Evolutionary conservation across 23 tunicate genomes (phyloP).

Genomic region (Trididemnum miniatum): DNA sequence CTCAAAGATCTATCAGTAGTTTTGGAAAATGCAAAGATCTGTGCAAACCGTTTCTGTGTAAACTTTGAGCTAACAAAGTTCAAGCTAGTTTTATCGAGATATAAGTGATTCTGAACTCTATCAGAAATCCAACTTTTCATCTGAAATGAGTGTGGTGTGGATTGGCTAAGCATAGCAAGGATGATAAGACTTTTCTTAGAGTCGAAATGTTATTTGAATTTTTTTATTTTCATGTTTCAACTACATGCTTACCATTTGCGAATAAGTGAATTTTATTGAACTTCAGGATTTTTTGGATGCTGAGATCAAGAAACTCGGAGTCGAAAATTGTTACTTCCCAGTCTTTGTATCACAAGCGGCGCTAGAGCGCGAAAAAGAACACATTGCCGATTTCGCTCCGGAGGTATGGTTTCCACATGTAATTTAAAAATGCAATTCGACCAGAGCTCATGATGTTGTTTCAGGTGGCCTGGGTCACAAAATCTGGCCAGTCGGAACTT

Average conservation of each 20-base stretch:
- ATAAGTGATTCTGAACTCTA: too few species aligned
- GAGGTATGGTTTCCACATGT: slow-evolving; percentile 52
- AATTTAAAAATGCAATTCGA: not conserved
- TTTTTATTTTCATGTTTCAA: too few species aligned
- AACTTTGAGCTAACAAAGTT: too few species aligned
- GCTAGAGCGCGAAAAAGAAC: slow-evolving; percentile 94
- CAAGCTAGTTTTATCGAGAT: too few species aligned
- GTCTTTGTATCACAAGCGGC: slow-evolving; percentile 99
- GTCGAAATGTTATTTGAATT: too few species aligned
- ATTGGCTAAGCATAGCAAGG: too few species aligned
- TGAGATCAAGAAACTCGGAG: slow-evolving; percentile 95
- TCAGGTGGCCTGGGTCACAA: slow-evolving; percentile 99
- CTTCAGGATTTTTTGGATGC: slow-evolving; percentile 77
- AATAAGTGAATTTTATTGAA: too few species aligned
- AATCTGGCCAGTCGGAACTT: slow-evolving; percentile 90
- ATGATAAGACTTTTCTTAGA: too few species aligned
- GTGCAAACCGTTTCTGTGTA: too few species aligned
- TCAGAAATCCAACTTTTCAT: not conserved
- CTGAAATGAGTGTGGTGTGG: not conserved
- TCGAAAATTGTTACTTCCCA: slow-evolving; percentile 96
- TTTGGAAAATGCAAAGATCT: too few species aligned
- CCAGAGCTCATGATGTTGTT: not conserved
- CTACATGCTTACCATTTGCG: too few species aligned
- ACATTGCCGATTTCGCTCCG: slow-evolving; percentile 98
- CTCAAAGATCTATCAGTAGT: too few species aligned